Evolutionary conservation across 35 echinoderm and acorn worm genomes (phyloP).

Genomic region (Stichopus chloronotus): DNA sequence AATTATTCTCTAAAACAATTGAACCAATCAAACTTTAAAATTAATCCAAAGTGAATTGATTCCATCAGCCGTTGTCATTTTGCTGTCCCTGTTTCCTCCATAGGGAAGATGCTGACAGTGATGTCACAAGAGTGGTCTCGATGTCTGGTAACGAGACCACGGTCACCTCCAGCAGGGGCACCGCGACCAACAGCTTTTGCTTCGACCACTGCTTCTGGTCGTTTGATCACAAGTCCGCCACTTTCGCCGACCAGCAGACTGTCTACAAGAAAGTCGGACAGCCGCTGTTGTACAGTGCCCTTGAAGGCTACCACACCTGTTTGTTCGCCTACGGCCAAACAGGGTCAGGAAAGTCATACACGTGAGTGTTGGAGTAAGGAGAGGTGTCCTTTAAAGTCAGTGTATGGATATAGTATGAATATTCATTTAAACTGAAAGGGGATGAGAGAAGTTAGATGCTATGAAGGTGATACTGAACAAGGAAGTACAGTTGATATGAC

Average conservation of each 20-base stretch:
- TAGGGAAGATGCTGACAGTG: slow-evolving; percentile 73
- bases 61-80: too few relatives aligned
- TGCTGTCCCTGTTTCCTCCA: background rate
- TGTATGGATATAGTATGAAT: background rate
- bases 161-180: slow-evolving; percentile 51
- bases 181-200: slow-evolving; percentile 66
- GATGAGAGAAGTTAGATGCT: too few relatives aligned
- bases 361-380: slow-evolving; percentile 56
- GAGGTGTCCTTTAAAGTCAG: background rate
- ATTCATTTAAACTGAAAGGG: background rate
- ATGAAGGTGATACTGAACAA: too few relatives aligned
- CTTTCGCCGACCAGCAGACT: slow-evolving; percentile 73
- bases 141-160: slow-evolving; percentile 90
- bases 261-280: slow-evolving; percentile 83
- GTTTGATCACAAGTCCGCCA: slow-evolving; percentile 59
- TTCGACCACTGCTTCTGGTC: slow-evolving; percentile 99
- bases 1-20: too few relatives aligned
- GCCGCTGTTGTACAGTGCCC: slow-evolving; percentile 84
- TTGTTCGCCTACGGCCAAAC: slow-evolving; percentile 97
- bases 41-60: too few relatives aligned
- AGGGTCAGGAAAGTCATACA: slow-evolving; percentile 97
- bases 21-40: too few relatives aligned
- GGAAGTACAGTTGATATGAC: background rate
- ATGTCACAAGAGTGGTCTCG: slow-evolving; percentile 74
- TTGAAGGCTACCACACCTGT: slow-evolving; percentile 96